Percentiles rank a stretch among this genome's conserved stretches.
Conservation (phyloP, 2,113 vertebrate species). For the Oxyruncus cristatus region DNA sequence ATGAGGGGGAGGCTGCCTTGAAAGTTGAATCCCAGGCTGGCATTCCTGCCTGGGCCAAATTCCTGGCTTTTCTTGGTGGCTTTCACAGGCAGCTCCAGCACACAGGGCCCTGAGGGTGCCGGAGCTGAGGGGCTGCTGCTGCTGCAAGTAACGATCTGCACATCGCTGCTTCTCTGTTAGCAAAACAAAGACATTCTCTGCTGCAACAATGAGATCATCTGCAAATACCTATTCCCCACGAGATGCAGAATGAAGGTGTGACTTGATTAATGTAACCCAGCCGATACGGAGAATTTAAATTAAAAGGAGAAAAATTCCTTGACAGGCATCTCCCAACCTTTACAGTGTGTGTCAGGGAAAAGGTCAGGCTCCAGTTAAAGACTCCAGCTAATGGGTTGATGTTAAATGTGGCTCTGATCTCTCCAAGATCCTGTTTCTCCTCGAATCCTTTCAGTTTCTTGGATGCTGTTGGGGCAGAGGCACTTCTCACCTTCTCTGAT, state of each 20-base stretch:
- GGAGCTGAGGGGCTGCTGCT: background rate
- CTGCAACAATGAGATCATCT: background rate
- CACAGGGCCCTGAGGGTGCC: accelerated
- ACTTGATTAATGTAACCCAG: background rate
- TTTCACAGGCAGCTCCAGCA: background rate
- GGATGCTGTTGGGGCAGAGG: background rate
- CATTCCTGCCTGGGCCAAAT: background rate
- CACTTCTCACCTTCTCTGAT: background rate
- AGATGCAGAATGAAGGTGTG: background rate
- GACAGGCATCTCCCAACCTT: background rate
- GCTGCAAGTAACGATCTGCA: background rate
- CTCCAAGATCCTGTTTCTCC: background rate
- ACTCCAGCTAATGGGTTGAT: background rate
- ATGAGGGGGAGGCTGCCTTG: background rate
- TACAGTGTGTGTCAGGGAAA: background rate
- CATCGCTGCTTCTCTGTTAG: background rate
- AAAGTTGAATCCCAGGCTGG: background rate
- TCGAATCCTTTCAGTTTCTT: background rate
- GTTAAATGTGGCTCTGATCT: background rate
- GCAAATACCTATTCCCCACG: accelerated
- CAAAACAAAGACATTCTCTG: background rate
- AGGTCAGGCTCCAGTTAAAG: background rate
- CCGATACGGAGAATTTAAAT: background rate
- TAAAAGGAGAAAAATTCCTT: background rate
- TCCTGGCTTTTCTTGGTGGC: background rate